Evolutionary conservation across 2,113 vertebrate genomes (phyloP).

Genomic region (Trogon surrucura): DNA sequence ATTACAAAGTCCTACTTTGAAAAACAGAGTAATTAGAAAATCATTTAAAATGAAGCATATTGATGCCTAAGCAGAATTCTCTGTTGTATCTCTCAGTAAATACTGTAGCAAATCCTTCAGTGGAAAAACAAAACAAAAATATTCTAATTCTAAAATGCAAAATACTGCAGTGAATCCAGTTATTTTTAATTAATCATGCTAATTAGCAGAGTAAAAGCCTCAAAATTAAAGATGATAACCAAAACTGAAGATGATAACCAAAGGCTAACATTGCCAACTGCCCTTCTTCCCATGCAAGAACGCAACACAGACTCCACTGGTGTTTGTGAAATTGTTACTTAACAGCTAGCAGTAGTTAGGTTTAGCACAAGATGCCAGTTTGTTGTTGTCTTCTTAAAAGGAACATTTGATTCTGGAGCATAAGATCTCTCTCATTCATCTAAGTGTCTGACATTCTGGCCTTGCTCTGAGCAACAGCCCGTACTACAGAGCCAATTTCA

Average conservation of each 20-base stretch:
- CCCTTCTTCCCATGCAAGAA: not conserved
- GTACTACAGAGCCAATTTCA: not conserved
- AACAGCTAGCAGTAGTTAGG: not conserved
- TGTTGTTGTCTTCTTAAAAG: not conserved
- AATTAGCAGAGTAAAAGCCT: not conserved
- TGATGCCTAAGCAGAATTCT: not conserved
- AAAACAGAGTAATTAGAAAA: not conserved
- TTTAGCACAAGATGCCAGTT: not conserved
- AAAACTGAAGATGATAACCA: not conserved
- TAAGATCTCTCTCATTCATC: not conserved
- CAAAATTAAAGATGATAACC: not conserved
- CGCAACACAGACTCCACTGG: not conserved
- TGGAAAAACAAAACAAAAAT: not conserved
- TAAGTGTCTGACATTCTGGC: not conserved
- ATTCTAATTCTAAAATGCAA: not conserved
- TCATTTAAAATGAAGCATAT: not conserved
- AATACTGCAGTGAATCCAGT: not conserved
- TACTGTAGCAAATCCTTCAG: not conserved
- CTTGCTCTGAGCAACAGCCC: not conserved
- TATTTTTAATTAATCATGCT: not conserved
- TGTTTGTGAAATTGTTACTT: not conserved
- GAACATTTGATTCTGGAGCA: not conserved
- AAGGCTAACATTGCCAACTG: not conserved
- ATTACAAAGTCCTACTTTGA: not conserved
- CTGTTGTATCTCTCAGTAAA: not conserved